A percentile compares a stretch with the other conserved stretches of the same genome.
These are phyloP conservation scores for Plotosus lineatus DNA, from an alignment of 2,113 vertebrate species.

Conservation along the genomic window DNA sequence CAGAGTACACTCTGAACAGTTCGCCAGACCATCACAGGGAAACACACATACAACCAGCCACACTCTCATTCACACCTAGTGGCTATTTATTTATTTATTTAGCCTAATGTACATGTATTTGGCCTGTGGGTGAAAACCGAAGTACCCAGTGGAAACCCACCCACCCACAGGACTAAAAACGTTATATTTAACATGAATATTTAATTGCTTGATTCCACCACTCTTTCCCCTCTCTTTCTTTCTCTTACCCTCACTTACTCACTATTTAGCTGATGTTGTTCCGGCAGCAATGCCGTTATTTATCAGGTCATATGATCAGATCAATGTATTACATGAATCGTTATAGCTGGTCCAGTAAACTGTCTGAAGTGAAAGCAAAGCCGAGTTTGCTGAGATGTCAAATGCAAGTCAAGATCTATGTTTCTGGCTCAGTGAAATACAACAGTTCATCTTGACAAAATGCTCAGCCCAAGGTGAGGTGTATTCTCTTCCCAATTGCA, in stretches of 20 bases:
- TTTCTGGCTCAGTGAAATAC: background rate
- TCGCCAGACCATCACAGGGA: no score
- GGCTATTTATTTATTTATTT: no score
- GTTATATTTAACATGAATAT: no score
- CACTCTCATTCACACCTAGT: no score
- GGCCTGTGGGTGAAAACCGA: no score
- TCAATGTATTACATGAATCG: background rate
- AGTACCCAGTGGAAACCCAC: no score
- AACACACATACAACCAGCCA: no score
- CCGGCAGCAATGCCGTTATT: conserved; percentile 17
- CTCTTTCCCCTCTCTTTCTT: conserved; percentile 17
- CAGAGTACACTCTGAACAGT: no score
- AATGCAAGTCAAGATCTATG: conserved; percentile 1
- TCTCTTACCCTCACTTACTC: background rate
- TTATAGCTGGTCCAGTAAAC: conserved; percentile 2
- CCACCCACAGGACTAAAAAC: no score
- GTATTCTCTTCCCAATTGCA: background rate
- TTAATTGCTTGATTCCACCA: no score
- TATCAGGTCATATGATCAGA: conserved; percentile 35
- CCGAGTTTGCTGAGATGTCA: conserved; percentile 22
- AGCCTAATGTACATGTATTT: no score
- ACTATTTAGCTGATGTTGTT: background rate
- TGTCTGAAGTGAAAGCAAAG: background rate
- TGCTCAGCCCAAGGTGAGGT: background rate
- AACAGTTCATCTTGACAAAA: background rate